These are phyloP conservation scores for Cyphomyrus discorhynchus DNA, from an alignment of 2,113 vertebrate genomes.

Conservation along the genomic window DNA sequence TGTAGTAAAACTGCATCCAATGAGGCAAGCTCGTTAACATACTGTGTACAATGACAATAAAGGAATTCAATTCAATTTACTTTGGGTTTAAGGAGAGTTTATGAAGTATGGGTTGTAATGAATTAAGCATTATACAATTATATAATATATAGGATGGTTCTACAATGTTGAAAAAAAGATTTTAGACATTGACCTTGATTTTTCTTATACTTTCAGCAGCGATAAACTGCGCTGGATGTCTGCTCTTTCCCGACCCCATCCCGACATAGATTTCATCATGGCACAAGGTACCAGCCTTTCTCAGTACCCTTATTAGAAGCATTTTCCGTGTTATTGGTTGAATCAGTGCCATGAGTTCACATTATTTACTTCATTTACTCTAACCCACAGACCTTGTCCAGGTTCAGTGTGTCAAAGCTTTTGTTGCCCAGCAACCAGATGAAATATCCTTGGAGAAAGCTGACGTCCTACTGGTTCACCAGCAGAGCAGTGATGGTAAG, in stretches of 20 bases:
- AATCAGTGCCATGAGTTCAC: neutral
- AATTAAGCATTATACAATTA: neutral
- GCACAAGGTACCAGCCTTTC: slow-evolving; percentile 52
- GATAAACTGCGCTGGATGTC: slow-evolving; percentile 95
- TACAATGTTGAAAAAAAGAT: neutral
- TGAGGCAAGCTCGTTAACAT: neutral
- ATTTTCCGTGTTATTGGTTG: neutral
- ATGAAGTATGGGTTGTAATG: neutral
- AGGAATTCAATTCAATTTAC: neutral
- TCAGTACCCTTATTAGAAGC: neutral
- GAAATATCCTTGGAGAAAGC: slow-evolving; percentile 91
- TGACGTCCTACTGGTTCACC: slow-evolving; percentile 80
- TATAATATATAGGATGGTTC: neutral
- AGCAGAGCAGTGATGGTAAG: slow-evolving; percentile 83
- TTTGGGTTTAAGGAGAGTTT: neutral
- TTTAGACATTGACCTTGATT: neutral
- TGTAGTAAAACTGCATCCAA: neutral
- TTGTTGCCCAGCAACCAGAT: slow-evolving; percentile 83
- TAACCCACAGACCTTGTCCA: slow-evolving; percentile 68
- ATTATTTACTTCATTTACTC: neutral
- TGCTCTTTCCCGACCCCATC: slow-evolving; percentile 69
- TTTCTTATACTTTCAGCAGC: slow-evolving; percentile 59
- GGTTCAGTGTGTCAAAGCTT: slow-evolving; percentile 83
- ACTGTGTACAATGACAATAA: neutral
- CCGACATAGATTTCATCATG: slow-evolving; percentile 56